Conservation (phyloP, 2,113 vertebrate genomes). For the Odontophorus gujanensis region DNA sequence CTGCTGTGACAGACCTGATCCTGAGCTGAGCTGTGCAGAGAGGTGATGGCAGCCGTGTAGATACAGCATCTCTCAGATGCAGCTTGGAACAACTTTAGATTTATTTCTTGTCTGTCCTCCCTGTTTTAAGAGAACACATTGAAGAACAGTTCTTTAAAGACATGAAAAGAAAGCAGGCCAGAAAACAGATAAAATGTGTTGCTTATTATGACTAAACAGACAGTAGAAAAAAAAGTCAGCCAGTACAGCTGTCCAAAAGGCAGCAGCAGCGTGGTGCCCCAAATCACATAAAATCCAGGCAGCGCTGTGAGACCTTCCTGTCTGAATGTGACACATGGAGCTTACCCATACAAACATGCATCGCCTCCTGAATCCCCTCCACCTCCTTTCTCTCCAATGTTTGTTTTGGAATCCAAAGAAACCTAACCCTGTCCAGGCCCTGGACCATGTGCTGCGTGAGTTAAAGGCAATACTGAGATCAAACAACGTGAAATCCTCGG, state of each 20-base stretch:
- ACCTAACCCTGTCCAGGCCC: not conserved
- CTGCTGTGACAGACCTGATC: not conserved
- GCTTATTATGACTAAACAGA: not conserved
- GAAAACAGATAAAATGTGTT: not conserved
- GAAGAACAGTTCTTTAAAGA: not conserved
- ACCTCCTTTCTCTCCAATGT: not conserved
- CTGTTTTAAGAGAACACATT: not conserved
- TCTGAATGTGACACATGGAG: fast-evolving
- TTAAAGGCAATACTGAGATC: not conserved
- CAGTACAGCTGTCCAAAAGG: not conserved
- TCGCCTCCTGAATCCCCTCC: not conserved
- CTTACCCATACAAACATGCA: not conserved
- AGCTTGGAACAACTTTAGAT: not conserved
- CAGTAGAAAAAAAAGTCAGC: not conserved
- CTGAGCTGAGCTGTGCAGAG: not conserved
- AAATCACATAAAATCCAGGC: not conserved
- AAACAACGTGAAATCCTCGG: constrained; percentile 22
- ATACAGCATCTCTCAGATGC: not conserved
- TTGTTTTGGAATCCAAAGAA: constrained; percentile 1
- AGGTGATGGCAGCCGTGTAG: not conserved
- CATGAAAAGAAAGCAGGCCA: not conserved
- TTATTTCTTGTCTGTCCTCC: not conserved
- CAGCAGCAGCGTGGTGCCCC: not conserved
- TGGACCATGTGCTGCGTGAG: constrained; percentile 2
- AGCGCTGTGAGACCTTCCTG: not conserved